Conservation (phyloP, 1,140 invertebrate species). For the Olivierus martensii region DNA sequence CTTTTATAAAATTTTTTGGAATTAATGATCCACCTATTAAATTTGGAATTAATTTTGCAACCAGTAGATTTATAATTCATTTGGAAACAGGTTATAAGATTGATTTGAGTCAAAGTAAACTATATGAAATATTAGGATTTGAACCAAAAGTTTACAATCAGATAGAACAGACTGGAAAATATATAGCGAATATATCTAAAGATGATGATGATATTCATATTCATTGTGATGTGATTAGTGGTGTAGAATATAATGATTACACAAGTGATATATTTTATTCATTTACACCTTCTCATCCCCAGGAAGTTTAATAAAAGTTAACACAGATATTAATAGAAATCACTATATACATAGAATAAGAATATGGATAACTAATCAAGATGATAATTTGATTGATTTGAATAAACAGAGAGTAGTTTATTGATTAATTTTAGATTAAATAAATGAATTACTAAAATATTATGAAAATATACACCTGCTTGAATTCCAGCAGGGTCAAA, state of each 20-base stretch:
- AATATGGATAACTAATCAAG: conserved; percentile 1
- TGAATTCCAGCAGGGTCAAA: no score
- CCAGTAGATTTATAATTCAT: neutral
- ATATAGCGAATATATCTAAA: neutral
- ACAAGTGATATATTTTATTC: neutral
- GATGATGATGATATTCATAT: conserved; percentile 1
- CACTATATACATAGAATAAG: neutral
- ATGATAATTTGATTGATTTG: neutral
- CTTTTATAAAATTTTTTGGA: neutral
- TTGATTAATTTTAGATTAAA: no score
- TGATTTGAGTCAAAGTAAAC: neutral
- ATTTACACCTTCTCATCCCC: neutral
- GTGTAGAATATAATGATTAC: neutral
- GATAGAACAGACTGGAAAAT: neutral
- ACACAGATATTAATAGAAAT: neutral
- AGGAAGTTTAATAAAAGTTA: neutral
- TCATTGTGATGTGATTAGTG: neutral
- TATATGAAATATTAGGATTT: conserved; percentile 2
- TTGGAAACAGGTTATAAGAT: conserved; percentile 1
- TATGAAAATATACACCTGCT: no score
- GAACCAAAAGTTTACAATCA: conserved; percentile 1
- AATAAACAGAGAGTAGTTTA: neutral
- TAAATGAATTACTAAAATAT: neutral
- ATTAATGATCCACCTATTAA: neutral
- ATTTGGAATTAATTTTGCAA: conserved; percentile 1